Conservation (phyloP, 2,113 vertebrate genomes). For the Cyanistes caeruleus region DNA sequence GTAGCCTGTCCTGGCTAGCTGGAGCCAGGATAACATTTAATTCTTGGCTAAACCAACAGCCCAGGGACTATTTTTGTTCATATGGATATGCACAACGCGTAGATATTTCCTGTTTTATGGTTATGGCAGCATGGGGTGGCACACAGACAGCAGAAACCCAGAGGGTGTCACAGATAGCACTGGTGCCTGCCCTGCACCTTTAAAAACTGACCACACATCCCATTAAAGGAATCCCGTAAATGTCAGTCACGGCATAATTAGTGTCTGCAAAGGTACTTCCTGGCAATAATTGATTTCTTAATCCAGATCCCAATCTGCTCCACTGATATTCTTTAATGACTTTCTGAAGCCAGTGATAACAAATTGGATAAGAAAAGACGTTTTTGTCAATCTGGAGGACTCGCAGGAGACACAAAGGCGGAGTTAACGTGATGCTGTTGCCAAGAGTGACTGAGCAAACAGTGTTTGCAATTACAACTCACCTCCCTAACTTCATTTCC, state of each 20-base stretch:
- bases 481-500: slow-evolving; percentile 41
- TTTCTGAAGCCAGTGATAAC: slow-evolving; percentile 59
- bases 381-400: slow-evolving; percentile 18
- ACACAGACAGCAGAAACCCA: neutral
- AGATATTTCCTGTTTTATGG: neutral
- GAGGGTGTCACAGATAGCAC: neutral
- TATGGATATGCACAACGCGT: neutral
- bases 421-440: slow-evolving; percentile 31
- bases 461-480: slow-evolving; percentile 53
- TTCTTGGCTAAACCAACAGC: neutral
- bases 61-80: neutral
- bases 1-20: neutral
- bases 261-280: slow-evolving; percentile 29
- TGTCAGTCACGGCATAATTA: slow-evolving; percentile 31
- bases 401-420: slow-evolving; percentile 29
- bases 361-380: slow-evolving; percentile 55
- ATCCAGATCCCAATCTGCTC: slow-evolving; percentile 34
- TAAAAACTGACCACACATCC: slow-evolving; percentile 17
- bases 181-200: neutral
- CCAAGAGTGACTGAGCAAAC: slow-evolving; percentile 47
- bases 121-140: neutral
- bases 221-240: slow-evolving; percentile 26
- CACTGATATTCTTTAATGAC: slow-evolving; percentile 52
- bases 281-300: slow-evolving; percentile 60
- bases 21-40: neutral